Conservation (phyloP, 2,888 invertebrate genomes). For the Acanthosepion pharaonis region DNA sequence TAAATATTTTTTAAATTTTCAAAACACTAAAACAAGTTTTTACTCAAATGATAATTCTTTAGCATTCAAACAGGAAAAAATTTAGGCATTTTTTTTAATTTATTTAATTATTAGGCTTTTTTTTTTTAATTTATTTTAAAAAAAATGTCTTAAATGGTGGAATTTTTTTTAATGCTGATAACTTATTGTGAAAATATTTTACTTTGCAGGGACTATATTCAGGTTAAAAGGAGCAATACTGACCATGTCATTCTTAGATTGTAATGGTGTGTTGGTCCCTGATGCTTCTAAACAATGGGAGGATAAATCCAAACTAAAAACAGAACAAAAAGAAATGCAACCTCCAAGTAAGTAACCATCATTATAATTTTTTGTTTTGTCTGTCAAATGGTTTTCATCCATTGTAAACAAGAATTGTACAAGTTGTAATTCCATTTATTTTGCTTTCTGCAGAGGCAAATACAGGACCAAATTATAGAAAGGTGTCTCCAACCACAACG, state of each 20-base stretch:
- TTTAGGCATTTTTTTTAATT: not conserved
- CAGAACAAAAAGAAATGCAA: conserved; percentile 51
- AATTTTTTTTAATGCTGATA: no score
- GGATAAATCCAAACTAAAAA: conserved; percentile 76
- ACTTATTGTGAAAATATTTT: not conserved
- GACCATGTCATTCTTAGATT: conserved; percentile 96
- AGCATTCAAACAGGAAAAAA: not conserved
- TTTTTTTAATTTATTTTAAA: no score
- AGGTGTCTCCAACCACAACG: conserved; percentile 74
- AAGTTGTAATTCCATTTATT: not conserved
- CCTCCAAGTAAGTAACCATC: conserved; percentile 51
- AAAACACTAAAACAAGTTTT: no score
- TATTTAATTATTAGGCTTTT: not conserved
- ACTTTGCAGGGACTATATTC: conserved; percentile 87
- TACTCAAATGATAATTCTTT: no score
- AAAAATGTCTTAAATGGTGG: no score
- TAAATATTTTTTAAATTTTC: not conserved
- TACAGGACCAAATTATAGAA: conserved; percentile 34
- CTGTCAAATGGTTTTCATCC: no score
- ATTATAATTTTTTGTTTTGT: no score
- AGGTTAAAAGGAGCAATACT: conserved; percentile 95
- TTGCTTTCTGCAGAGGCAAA: not conserved
- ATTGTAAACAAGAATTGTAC: not conserved
- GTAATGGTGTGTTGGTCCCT: conserved; percentile 92
- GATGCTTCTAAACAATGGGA: conserved; percentile 93